phyloP scores from a whole-genome alignment of 2,797 vertebrate genomes.

The Microchirus variegatus region DNA sequence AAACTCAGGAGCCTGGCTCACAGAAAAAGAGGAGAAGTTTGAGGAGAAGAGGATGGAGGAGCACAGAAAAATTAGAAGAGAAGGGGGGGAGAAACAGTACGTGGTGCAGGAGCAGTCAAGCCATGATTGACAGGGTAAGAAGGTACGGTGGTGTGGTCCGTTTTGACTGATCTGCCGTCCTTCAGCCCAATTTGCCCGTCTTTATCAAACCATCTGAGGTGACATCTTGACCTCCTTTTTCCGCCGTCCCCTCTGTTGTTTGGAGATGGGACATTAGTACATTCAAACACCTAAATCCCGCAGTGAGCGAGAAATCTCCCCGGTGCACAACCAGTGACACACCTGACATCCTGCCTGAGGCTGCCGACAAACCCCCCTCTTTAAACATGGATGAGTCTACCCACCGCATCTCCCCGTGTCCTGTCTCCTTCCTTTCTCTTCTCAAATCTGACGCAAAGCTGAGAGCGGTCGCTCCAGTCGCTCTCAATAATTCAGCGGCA shows the following conservation, averaged over 20 bases:
- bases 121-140: constrained; percentile 3
- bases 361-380: constrained; percentile 74
- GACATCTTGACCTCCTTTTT: constrained; percentile 54
- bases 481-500: constrained; percentile 79
- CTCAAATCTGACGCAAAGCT: constrained; percentile 66
- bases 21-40: constrained; percentile 57
- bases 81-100: constrained; percentile 28
- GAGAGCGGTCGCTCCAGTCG: constrained; percentile 74
- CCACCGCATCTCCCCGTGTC: constrained; percentile 53
- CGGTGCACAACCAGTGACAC: constrained; percentile 47
- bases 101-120: constrained; percentile 25
- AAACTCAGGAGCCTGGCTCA: constrained; percentile 61
- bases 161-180: constrained; percentile 12
- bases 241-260: neutral
- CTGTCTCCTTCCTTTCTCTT: constrained; percentile 31
- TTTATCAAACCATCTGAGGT: constrained; percentile 17
- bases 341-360: constrained; percentile 77
- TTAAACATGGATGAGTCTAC: constrained; percentile 82
- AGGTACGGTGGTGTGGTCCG: neutral
- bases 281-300: constrained; percentile 26
- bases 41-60: constrained; percentile 4
- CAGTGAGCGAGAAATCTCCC: constrained; percentile 53
- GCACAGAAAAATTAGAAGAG: constrained; percentile 11
- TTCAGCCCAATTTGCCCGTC: neutral
- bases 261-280: constrained; percentile 27